Percentiles rank a stretch among this genome's conserved stretches.
phyloP scores from a whole-genome alignment of 2,113 vertebrate species.

The Meleagris gallopavo region DNA sequence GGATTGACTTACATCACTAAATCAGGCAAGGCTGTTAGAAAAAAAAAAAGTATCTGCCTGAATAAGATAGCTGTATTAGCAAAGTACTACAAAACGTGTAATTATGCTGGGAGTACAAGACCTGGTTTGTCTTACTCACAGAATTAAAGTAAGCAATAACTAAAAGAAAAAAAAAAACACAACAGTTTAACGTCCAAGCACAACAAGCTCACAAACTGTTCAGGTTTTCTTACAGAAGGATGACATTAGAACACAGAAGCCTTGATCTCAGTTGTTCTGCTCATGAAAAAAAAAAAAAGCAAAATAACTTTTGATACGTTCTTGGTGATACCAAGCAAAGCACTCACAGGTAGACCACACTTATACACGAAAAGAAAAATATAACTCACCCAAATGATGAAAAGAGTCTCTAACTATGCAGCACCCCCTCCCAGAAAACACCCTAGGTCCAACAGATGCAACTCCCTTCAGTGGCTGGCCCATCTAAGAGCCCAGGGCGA shows the following conservation, averaged over 20 bases:
- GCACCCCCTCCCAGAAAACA: too few relatives aligned
- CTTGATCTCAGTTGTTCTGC: background rate
- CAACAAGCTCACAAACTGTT: background rate
- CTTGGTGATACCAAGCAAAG: too few relatives aligned
- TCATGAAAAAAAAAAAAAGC: too few relatives aligned
- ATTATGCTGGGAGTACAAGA: background rate
- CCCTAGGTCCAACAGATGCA: too few relatives aligned
- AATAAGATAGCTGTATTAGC: background rate
- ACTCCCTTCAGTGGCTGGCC: too few relatives aligned
- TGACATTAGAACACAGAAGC: background rate
- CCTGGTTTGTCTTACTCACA: background rate
- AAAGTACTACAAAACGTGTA: background rate
- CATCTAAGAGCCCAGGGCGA: too few relatives aligned
- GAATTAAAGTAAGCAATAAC: background rate
- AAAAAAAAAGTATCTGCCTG: background rate
- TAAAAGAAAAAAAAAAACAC: background rate
- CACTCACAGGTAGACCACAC: too few relatives aligned
- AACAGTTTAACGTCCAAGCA: background rate
- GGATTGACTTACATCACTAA: background rate
- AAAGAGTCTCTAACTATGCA: too few relatives aligned
- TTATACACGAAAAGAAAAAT: too few relatives aligned
- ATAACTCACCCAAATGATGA: too few relatives aligned
- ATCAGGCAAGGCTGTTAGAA: background rate
- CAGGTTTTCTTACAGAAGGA: background rate
- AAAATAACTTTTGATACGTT: too few relatives aligned